These are phyloP conservation scores for Ranitomeya imitator DNA, from an alignment of 2,113 vertebrate species.

Conservation along the genomic window DNA sequence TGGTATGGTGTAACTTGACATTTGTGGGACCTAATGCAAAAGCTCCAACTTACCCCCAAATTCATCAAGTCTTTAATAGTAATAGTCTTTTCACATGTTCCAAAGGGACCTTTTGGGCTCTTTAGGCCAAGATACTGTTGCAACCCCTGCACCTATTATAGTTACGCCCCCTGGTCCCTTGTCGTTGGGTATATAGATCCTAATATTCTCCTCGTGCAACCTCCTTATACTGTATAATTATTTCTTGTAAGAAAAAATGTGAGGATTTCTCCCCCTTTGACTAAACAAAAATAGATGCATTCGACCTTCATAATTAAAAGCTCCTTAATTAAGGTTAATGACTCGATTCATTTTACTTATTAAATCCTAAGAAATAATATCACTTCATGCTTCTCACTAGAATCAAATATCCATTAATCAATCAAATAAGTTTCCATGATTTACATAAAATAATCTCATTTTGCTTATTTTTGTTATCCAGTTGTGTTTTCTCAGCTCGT, in stretches of 20 bases:
- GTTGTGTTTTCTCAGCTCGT: constrained; percentile 7
- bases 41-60: no score
- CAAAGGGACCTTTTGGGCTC: no score
- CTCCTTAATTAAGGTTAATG: constrained; percentile 60
- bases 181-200: background rate
- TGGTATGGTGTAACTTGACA: no score
- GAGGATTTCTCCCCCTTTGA: background rate
- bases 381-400: constrained; percentile 30
- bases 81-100: no score
- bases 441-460: constrained; percentile 28
- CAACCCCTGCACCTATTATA: no score
- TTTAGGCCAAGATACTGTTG: no score
- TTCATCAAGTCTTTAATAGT: no score
- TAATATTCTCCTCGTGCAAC: background rate
- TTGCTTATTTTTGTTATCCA: constrained; percentile 39
- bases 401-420: constrained; percentile 41
- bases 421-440: constrained; percentile 34
- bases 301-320: constrained; percentile 61
- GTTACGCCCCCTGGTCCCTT: background rate
- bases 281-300: constrained; percentile 27
- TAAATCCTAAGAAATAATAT: constrained; percentile 19
- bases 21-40: no score
- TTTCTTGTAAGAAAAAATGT: background rate
- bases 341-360: constrained; percentile 60
- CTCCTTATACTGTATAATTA: background rate